Base-by-base conservation (phyloP, 2,113 vertebrate species). In the Phalacrocorax aristotelis region DNA sequence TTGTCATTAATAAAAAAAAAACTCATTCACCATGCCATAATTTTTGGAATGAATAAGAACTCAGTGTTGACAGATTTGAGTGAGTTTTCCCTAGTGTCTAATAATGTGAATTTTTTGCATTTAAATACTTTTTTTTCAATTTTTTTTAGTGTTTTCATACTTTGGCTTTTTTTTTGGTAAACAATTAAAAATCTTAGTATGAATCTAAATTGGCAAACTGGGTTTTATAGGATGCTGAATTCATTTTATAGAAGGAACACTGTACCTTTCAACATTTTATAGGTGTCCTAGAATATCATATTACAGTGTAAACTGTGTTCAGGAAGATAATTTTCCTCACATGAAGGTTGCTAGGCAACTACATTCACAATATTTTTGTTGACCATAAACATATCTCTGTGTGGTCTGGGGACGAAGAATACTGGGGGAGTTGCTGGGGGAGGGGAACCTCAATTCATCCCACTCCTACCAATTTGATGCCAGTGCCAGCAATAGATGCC, bases 321-420 rank as follows among this genome's bases (percentile, higher is more conserved):
- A 94, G 88, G 84, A 96, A 98, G 93, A 92, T 90, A 81, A 92
- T 95, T 95, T 97, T 89, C 71, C 78, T 96, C 88, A 60, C 62
- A 83, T 72, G 23, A 88, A 92, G 26, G 97, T 98, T 98, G 97
- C 97, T 96, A 97, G 74, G 98, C 97, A 98, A 98, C 97, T 94
- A 79, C 57, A 49, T 48, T 95, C 92, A 95, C 87, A 96, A 94
- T 96, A 72, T 95, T 98, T 98, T 97, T 97, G 83, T 97, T 98
- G 97, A 96, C 93, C 82, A 87, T 87, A 93, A 95, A 97, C 60
- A 66, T 57, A 95, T 40, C 92, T 90, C 68, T 94, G 23, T 96
- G 34, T 93, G 48, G n/a, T 96, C 49, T 79, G 16, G 3, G 61
- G 87, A 95, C 90, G 60, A 77, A 75, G 42, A 92, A 90, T 38